These are phyloP conservation scores for Corella eumyota DNA, from an alignment of 23 tunicate genomes.

Conservation along the genomic window DNA sequence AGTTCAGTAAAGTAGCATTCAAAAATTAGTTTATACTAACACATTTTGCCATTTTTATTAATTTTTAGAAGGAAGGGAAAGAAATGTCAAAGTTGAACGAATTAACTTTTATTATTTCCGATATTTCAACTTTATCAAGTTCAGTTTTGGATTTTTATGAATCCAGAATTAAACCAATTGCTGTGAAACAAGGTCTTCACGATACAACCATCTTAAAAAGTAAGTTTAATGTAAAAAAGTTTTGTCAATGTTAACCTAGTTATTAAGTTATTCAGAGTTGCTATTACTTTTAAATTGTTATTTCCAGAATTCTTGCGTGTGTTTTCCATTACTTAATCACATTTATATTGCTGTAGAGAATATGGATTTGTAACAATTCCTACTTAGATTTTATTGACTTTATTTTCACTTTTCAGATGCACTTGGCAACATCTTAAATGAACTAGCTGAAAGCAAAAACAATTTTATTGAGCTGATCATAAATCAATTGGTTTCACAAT, in stretches of 20 bases:
- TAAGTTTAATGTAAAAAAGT: too few relatives aligned
- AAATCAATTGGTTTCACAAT: conserved; percentile 16
- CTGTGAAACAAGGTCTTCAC: conserved; percentile 42
- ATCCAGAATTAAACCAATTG: conserved; percentile 16
- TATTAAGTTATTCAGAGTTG: too few relatives aligned
- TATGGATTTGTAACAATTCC: too few relatives aligned
- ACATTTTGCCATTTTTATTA: too few relatives aligned
- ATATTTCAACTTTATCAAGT: background rate
- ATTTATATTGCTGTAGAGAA: too few relatives aligned
- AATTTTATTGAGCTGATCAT: conserved; percentile 30
- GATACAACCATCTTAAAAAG: conserved; percentile 30
- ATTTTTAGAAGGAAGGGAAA: background rate
- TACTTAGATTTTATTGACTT: too few relatives aligned
- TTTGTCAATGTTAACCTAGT: too few relatives aligned
- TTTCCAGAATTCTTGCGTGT: too few relatives aligned
- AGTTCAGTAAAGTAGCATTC: too few relatives aligned
- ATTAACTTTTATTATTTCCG: conserved; percentile 3
- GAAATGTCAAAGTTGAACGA: background rate
- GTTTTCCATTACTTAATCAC: too few relatives aligned
- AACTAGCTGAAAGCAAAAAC: conserved; percentile 5
- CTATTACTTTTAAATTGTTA: too few relatives aligned
- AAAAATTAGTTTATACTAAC: too few relatives aligned
- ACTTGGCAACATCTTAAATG: conserved; percentile 12
- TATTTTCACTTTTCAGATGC: conserved; percentile 28
- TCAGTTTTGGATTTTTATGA: conserved; percentile 11